Conservation (phyloP, 2,888 invertebrate genomes). For the Euproctis similis region DNA sequence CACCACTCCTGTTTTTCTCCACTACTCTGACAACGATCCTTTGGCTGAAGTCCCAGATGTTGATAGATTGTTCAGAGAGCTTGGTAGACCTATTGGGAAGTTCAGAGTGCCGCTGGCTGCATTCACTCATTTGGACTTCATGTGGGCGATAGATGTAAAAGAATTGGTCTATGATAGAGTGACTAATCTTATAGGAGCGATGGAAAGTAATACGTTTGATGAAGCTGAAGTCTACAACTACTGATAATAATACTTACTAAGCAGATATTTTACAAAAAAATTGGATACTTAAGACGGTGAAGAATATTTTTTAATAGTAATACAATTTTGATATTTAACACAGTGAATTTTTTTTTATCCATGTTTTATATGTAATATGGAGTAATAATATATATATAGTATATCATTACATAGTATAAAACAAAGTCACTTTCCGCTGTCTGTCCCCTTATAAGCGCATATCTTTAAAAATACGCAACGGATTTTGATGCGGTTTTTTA, state of each 20-base stretch:
- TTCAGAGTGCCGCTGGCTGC: conserved; percentile 71
- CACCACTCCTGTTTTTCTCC: conserved; percentile 77
- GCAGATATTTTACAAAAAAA: too few species aligned
- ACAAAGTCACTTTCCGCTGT: too few species aligned
- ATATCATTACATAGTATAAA: too few species aligned
- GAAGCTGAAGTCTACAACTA: conserved; percentile 3
- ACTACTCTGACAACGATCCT: conserved; percentile 80
- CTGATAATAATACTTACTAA: conserved; percentile 1
- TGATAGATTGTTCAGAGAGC: conserved; percentile 63
- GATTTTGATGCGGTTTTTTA: too few species aligned
- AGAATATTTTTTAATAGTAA: too few species aligned
- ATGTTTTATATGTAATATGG: too few species aligned
- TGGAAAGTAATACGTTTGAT: conserved; percentile 12
- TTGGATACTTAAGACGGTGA: too few species aligned
- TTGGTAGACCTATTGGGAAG: conserved; percentile 72
- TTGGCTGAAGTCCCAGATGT: conserved; percentile 76
- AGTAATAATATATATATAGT: too few species aligned
- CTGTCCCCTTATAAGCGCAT: too few species aligned
- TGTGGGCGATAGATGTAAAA: conserved; percentile 79
- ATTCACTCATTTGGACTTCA: conserved; percentile 83
- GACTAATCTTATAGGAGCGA: conserved; percentile 64
- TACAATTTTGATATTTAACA: too few species aligned
- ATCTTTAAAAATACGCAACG: too few species aligned
- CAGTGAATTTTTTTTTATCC: too few species aligned
- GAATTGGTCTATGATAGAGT: conserved; percentile 75